Conservation (phyloP, 2,113 vertebrate species). For the Laticauda laticaudata region DNA sequence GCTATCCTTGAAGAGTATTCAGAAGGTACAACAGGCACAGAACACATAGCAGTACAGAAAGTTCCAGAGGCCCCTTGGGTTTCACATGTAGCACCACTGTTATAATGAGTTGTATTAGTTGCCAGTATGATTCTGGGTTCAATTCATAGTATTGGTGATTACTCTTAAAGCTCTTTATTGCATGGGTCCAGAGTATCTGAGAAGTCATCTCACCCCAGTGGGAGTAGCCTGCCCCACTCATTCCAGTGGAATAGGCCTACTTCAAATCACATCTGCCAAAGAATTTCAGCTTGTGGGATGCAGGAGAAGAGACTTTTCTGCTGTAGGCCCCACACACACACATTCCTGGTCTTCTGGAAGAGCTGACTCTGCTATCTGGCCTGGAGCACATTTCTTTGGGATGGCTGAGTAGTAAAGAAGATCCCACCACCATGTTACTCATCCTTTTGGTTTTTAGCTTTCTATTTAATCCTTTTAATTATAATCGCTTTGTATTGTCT, state of each 20-base stretch:
- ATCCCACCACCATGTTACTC: not conserved
- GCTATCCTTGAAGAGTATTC: not conserved
- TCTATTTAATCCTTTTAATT: not conserved
- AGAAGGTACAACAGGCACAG: not conserved
- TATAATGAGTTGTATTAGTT: not conserved
- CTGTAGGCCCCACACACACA: fast-evolving
- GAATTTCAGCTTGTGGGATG: not conserved
- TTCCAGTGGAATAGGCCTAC: not conserved
- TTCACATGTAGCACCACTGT: not conserved
- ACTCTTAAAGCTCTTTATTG: not conserved
- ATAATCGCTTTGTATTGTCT: not conserved
- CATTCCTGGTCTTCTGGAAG: not conserved
- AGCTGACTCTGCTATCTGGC: not conserved
- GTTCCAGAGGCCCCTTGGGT: not conserved
- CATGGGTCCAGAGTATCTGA: not conserved
- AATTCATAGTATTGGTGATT: not conserved
- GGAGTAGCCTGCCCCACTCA: not conserved
- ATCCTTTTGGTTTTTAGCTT: not conserved
- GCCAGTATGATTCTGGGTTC: not conserved
- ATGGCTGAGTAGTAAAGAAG: not conserved
- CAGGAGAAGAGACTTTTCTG: not conserved
- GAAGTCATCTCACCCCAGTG: not conserved
- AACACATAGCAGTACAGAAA: not conserved
- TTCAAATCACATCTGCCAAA: not conserved
- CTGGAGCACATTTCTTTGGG: not conserved